Percentiles rank a stretch among this genome's conserved stretches.
phyloP scores from a whole-genome alignment of 2,888 invertebrate species.

The Agrilus mali region DNA sequence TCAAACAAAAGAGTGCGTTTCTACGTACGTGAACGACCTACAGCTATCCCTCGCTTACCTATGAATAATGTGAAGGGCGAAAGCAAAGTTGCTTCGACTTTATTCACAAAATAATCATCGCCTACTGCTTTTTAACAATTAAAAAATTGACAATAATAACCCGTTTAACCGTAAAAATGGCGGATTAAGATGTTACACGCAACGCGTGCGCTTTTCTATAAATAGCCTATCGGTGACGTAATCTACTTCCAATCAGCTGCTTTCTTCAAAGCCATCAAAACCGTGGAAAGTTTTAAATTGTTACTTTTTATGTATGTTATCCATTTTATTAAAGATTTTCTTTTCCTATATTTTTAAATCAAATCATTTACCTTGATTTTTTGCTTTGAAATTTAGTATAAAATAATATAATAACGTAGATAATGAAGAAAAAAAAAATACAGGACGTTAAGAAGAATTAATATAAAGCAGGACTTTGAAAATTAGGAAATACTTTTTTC shows the following conservation, averaged over 20 bases:
- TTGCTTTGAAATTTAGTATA: too few species aligned
- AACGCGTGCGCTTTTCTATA: conserved; percentile 32
- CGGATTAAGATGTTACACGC: conserved; percentile 24
- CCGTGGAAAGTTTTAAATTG: too few species aligned
- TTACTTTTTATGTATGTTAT: too few species aligned
- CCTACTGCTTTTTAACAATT: conserved; percentile 21
- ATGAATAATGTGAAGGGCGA: conserved; percentile 8
- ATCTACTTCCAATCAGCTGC: conserved; percentile 23
- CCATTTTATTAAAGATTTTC: too few species aligned
- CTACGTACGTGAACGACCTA: conserved; percentile 5
- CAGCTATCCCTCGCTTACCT: conserved; percentile 11
- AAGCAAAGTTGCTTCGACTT: conserved; percentile 8
- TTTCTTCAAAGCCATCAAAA: not conserved
- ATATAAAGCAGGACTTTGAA: too few species aligned
- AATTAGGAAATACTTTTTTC: too few species aligned
- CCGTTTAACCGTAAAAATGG: conserved; percentile 26
- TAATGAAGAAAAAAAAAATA: too few species aligned
- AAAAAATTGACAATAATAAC: conserved; percentile 26
- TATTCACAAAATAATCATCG: conserved; percentile 9
- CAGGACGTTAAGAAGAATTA: too few species aligned
- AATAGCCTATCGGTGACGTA: conserved; percentile 31
- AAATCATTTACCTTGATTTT: too few species aligned
- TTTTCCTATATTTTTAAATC: too few species aligned
- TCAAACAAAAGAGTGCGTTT: conserved; percentile 13
- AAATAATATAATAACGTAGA: too few species aligned